phyloP scores from a whole-genome alignment of 2,113 vertebrate genomes.

The Microtus montanus region DNA sequence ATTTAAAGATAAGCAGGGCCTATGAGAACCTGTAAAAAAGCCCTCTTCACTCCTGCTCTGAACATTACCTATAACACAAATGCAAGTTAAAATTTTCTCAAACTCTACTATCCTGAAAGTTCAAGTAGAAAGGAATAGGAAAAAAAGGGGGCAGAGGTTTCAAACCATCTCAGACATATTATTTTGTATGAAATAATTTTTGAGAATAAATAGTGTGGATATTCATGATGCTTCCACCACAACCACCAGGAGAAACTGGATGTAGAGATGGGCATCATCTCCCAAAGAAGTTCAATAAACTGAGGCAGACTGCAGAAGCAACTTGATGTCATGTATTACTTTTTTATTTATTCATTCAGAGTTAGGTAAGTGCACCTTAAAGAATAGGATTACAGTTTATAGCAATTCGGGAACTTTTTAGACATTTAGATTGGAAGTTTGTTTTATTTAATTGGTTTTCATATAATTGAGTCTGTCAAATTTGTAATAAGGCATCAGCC shows the following conservation, averaged over 20 bases:
- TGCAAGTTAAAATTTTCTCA: neutral
- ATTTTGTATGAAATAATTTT: neutral
- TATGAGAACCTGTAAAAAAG: neutral
- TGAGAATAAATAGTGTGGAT: neutral
- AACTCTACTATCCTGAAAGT: neutral
- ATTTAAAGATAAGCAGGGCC: neutral
- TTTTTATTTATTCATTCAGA: neutral
- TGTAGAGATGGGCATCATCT: neutral
- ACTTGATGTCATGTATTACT: neutral
- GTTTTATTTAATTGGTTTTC: constrained; percentile 25
- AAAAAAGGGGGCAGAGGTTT: neutral
- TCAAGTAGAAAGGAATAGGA: neutral
- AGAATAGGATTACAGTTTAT: neutral
- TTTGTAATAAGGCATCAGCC: neutral
- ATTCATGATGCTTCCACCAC: neutral
- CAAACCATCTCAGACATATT: neutral
- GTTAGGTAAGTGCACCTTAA: neutral
- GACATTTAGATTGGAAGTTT: neutral
- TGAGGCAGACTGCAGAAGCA: neutral
- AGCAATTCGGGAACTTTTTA: neutral
- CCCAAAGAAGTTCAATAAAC: neutral
- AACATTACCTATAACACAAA: neutral
- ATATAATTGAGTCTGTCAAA: neutral
- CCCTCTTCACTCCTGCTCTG: neutral
- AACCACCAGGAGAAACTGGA: neutral